A percentile compares a stretch with the other conserved stretches of the same genome.
Conservation (phyloP, 2,797 vertebrate species). For the Enteromius radiatus region DNA sequence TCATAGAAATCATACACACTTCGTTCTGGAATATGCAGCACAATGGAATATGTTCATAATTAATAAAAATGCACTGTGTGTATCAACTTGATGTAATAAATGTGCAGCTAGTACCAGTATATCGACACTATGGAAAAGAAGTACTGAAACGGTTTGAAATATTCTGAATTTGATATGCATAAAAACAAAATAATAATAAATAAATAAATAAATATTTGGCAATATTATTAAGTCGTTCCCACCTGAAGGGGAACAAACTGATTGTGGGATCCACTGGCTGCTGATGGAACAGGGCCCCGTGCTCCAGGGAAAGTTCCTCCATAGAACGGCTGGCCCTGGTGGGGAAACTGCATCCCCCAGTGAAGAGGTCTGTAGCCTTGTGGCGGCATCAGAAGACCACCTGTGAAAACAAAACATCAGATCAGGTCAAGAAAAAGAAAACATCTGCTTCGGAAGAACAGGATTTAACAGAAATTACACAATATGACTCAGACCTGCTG, state of each 20-base stretch:
- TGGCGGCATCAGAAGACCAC: slow-evolving; percentile 81
- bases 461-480: neutral
- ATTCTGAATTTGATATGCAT: neutral
- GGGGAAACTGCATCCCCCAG: slow-evolving; percentile 84
- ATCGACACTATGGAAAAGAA: neutral
- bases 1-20: neutral
- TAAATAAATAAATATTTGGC: neutral
- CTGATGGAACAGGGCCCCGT: slow-evolving; percentile 69
- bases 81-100: neutral
- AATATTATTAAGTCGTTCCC: neutral
- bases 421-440: neutral
- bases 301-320: slow-evolving; percentile 82
- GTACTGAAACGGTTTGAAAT: neutral
- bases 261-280: slow-evolving; percentile 87
- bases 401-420: slow-evolving; percentile 54
- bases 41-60: neutral
- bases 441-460: neutral
- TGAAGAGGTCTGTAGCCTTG: slow-evolving; percentile 81
- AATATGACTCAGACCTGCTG: slow-evolving; percentile 72
- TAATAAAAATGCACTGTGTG: neutral
- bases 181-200: neutral
- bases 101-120: neutral
- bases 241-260: slow-evolving; percentile 98
- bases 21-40: neutral
- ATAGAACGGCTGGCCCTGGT: slow-evolving; percentile 82